Base-by-base conservation (phyloP, 2,797 vertebrate genomes). In the Phrynocephalus forsythii region DNA sequence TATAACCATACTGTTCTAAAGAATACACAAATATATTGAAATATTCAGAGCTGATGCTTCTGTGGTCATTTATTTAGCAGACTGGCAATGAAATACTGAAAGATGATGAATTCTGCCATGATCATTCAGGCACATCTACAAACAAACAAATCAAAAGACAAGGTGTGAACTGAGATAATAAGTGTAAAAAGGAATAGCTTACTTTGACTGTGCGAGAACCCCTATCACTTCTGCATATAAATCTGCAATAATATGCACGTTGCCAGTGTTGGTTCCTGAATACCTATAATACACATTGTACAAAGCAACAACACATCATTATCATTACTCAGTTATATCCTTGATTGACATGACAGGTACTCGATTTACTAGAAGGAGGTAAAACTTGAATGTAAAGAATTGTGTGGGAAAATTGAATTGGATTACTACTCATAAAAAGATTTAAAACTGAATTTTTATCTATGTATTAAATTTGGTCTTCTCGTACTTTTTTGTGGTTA, bases 211-310 rank as follows among this genome's bases (percentile, higher is more conserved):
- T 91, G 99, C 98, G 92, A 99, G 99, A 95, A 99, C 97, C 63
- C 99, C 99, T 83, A 98, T 99, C 94, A 99, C 99, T 97, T 99
- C 99, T 84, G 99, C 99, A 86, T 99, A 99, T 90, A 99, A 97
- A 95, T 99, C 99, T 94, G 99, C 99, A 92, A 99, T 99, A 97
- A 99, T 98, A 97, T 99, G 99, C 94, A 99, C 98, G 84, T 99
- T 99, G 95, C 99, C 98, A 97, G 98, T 99, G 97, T 99, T 99
- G 96, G 99, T 99, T 96, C 99, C 99, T 94, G 98, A 99, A 97
- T 98, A 99, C 96, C 99, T 99, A 50, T 28, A 89, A 90, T 90
- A 60, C 28, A 77, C 83, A 68, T 1, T n/a, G 6, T 28, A 52
- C 60, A 83, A 1, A 86, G 18, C 18, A 68, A 60, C 82, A 1